Percentiles rank a stretch among this genome's conserved stretches.
phyloP scores from a whole-genome alignment of 2,888 invertebrate species.

The Polyploca ridens region DNA sequence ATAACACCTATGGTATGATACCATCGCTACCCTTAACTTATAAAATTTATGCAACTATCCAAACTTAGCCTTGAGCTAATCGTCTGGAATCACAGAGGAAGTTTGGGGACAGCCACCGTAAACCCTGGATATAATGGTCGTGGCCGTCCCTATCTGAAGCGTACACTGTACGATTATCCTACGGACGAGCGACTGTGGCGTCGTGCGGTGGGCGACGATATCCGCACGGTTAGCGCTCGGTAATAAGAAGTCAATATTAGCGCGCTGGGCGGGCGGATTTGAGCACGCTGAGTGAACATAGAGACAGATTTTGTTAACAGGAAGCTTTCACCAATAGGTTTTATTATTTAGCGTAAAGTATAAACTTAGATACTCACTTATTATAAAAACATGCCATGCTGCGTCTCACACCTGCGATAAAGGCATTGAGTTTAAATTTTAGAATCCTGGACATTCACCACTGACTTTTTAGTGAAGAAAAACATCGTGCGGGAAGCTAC shows the following conservation, averaged over 20 bases:
- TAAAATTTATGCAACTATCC: constrained; percentile 13
- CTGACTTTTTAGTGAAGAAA: too few relatives aligned
- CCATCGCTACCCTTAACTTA: constrained; percentile 17
- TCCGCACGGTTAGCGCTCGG: constrained; percentile 51
- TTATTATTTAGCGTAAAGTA: too few relatives aligned
- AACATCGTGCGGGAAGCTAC: too few relatives aligned
- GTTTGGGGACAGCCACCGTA: constrained; percentile 8
- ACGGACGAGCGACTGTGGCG: constrained; percentile 42
- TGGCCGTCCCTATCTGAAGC: constrained; percentile 46
- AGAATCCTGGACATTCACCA: too few relatives aligned
- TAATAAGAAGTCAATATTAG: constrained; percentile 78
- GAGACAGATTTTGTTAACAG: constrained; percentile 34
- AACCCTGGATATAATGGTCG: constrained; percentile 14
- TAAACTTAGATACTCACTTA: too few relatives aligned
- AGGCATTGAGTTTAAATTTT: too few relatives aligned
- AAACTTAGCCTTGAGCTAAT: constrained; percentile 28
- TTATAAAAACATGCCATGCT: too few relatives aligned
- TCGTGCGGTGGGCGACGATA: constrained; percentile 43
- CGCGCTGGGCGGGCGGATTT: constrained; percentile 68
- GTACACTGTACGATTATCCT: constrained; percentile 43
- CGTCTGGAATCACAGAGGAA: constrained; percentile 4
- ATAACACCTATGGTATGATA: constrained; percentile 18
- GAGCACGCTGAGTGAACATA: constrained; percentile 36
- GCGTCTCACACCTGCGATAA: too few relatives aligned
- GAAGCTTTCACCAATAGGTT: neutral